Evolutionary conservation across 2,888 invertebrate genomes (phyloP).

Genomic region (Aphelenchoides bicaudatus): DNA sequence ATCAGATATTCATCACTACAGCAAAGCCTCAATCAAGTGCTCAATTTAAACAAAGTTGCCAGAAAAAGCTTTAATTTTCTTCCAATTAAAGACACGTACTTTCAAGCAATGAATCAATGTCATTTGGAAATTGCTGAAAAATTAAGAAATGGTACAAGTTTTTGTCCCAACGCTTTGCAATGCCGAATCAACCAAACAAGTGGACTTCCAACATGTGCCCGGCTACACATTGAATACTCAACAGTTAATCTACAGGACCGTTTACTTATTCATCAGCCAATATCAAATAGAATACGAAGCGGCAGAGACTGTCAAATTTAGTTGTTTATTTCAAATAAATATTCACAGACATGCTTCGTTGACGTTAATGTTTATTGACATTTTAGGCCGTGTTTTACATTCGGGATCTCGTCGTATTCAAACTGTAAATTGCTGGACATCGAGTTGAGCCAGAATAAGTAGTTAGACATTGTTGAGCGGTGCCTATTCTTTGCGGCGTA

Average conservation of each 20-base stretch:
- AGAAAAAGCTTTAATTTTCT: not conserved
- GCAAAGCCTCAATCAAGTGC: not conserved
- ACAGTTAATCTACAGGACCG: no score
- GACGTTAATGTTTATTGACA: no score
- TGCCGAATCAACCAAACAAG: no score
- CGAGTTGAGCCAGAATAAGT: not conserved
- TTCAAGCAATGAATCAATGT: not conserved
- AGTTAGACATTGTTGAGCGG: not conserved
- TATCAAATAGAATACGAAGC: no score
- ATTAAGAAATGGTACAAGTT: not conserved
- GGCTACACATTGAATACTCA: no score
- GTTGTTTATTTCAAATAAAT: no score
- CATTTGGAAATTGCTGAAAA: not conserved
- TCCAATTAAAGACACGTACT: not conserved
- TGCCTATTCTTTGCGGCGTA: not conserved
- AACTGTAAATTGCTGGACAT: not conserved
- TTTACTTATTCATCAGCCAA: no score
- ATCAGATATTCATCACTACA: constrained; percentile 4
- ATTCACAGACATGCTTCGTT: no score
- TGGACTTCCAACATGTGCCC: no score
- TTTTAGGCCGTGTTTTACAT: not conserved
- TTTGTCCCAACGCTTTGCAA: constrained; percentile 5
- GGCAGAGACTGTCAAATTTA: no score
- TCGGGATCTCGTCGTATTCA: constrained; percentile 10
- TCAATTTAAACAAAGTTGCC: not conserved